These are phyloP conservation scores for Myripristis murdjan DNA, from an alignment of 2,797 vertebrate species.

Conservation along the genomic window DNA sequence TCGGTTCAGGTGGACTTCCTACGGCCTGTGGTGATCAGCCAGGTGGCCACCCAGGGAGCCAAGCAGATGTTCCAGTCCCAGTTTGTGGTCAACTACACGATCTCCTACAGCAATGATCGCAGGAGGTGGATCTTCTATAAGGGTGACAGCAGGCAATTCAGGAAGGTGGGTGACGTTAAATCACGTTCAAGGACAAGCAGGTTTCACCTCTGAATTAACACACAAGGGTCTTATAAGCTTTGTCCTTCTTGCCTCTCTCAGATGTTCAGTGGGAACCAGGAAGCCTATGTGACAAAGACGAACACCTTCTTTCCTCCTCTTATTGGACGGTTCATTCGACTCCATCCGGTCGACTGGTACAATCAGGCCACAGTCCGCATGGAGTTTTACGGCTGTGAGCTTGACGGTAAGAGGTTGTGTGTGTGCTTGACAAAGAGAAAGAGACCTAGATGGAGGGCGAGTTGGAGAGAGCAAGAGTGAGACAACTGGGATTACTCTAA, in stretches of 20 bases:
- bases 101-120: conserved; percentile 93
- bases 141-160: conserved; percentile 85
- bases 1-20: conserved; percentile 91
- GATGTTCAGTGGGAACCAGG: conserved; percentile 92
- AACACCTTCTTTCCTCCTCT: conserved; percentile 93
- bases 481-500: not conserved
- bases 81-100: conserved; percentile 85
- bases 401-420: conserved; percentile 87
- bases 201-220: not conserved
- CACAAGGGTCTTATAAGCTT: not conserved
- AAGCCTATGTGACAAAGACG: conserved; percentile 82
- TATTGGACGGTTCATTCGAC: conserved; percentile 90
- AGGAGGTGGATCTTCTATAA: conserved; percentile 91
- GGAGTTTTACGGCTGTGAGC: conserved; percentile 95
- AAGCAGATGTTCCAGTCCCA: conserved; percentile 85
- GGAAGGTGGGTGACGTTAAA: conserved; percentile 80
- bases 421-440: too few species aligned
- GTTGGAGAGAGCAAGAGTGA: not conserved
- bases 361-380: conserved; percentile 90
- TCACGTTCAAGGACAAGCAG: not conserved
- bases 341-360: conserved; percentile 87
- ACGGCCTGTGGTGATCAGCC: conserved; percentile 91
- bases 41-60: conserved; percentile 95
- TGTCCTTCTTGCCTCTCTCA: conserved; percentile 53
- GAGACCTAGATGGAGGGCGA: too few species aligned